Evolutionary conservation across 2,888 invertebrate species (phyloP), one percentile per base, ranked within the genome.

Genomic region (Cosmopolites sordidus): DNA sequence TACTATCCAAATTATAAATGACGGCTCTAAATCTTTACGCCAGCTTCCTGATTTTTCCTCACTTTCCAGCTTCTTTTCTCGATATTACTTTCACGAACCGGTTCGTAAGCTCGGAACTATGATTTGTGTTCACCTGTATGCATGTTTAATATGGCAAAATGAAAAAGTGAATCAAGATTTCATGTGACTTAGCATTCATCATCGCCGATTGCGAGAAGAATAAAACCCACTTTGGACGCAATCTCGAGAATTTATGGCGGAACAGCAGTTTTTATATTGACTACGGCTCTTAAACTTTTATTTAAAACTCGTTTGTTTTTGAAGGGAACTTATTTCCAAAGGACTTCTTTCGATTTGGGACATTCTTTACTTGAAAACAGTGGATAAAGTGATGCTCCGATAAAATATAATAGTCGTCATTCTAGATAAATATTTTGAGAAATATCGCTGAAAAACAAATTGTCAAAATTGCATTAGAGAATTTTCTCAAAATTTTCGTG

Each of bases 61-160:
- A 51, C 55, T 47, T 51, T 39, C 33, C 55, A 38, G 42, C 41
- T 42, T 48, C 51, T 51, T 50, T 43, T 27, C 39, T 38, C 45
- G 22, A 52, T 56, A 56, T 56, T 56, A 56, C 52, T 27, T 56
- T 56, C 48, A 11, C 37, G 42, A 51, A 22, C 33, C 45, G 42
- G 45, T 49, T 39, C 54, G 43, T 49, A 46, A 46, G 6, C 43
- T 27, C 37, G 45, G 39, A 48, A 48, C 45, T 53, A 58, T 63
- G 64, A 65, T 65, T 65, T 63, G 62, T 64, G 64, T 61, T 59
- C 61, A 62, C 62, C 62, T 65, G 64, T 62, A 64, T 65, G 65
- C 64, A 63, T 65, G 58, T 64, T 64, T 65, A 64, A 65, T 65
- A 63, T 58, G 61, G 62, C 60, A 60, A 63, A 63, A 65, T 64